Evolutionary conservation across 2,888 invertebrate species (phyloP).

Genomic region (Chymomyza procnemis): DNA sequence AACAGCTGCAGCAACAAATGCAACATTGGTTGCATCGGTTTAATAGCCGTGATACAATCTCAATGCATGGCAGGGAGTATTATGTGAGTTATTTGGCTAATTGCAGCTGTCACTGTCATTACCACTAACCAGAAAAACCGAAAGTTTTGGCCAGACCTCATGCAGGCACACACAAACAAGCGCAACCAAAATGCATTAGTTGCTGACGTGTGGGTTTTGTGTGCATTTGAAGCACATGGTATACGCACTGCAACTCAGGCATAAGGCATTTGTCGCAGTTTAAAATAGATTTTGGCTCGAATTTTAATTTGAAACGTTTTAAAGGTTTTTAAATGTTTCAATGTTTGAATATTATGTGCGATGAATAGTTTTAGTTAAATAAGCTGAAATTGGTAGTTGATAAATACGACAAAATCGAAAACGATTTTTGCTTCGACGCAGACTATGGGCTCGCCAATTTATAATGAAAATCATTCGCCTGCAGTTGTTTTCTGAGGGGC

Average conservation of each 20-base stretch:
- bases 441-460: too few relatives aligned
- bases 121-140: background rate
- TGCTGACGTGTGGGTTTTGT: constrained; percentile 3
- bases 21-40: constrained; percentile 29
- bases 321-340: constrained; percentile 5
- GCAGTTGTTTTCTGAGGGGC: too few relatives aligned
- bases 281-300: constrained; percentile 26
- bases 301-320: constrained; percentile 39
- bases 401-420: background rate
- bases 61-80: background rate
- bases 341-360: background rate
- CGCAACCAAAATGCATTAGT: background rate
- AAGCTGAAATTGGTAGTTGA: too few relatives aligned
- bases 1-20: constrained; percentile 27
- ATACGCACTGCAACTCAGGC: background rate
- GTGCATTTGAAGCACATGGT: background rate
- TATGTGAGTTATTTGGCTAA: background rate
- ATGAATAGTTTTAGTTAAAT: too few relatives aligned
- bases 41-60: background rate
- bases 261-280: background rate
- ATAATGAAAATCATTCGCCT: too few relatives aligned
- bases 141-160: background rate
- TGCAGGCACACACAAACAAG: background rate
- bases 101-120: background rate
- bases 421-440: too few relatives aligned